Conservation (phyloP, 1,140 invertebrate species). For the Bradysia coprophila region DNA sequence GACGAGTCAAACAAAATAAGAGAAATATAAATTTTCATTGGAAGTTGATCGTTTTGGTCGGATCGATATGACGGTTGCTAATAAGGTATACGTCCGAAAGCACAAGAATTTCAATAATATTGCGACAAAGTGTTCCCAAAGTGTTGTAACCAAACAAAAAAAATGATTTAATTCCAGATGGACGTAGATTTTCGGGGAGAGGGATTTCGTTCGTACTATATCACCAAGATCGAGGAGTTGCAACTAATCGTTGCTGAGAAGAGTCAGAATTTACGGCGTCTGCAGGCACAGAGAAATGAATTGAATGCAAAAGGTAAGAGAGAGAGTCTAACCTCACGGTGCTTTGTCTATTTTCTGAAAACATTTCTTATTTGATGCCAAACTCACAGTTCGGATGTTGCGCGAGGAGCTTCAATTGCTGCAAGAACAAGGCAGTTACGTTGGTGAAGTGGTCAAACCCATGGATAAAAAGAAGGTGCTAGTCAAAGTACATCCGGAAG, state of each 20-base stretch:
- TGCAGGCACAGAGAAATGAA: conserved; percentile 98
- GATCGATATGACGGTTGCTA: too few relatives aligned
- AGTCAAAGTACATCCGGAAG: conserved; percentile 99
- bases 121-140: too few relatives aligned
- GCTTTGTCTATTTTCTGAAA: neutral
- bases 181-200: conserved; percentile 71
- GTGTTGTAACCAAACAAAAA: too few relatives aligned
- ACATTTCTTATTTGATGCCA: too few relatives aligned
- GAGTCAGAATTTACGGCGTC: conserved; percentile 87
- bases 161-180: too few relatives aligned
- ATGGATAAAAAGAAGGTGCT: conserved; percentile 99
- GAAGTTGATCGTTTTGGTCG: too few relatives aligned
- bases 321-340: too few relatives aligned
- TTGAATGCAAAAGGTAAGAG: conserved; percentile 92
- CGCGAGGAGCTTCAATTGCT: conserved; percentile 93
- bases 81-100: too few relatives aligned
- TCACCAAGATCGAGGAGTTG: conserved; percentile 93
- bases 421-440: conserved; percentile 98
- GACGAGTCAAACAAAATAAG: too few relatives aligned
- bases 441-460: conserved; percentile 97
- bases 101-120: too few relatives aligned
- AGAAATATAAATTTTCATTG: too few relatives aligned
- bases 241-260: conserved; percentile 93
- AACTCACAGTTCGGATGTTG: conserved; percentile 73
- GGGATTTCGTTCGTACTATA: conserved; percentile 86